Evolutionary conservation across 2,888 invertebrate species (phyloP).

Genomic region (Cremastobaeus sp.): DNA sequence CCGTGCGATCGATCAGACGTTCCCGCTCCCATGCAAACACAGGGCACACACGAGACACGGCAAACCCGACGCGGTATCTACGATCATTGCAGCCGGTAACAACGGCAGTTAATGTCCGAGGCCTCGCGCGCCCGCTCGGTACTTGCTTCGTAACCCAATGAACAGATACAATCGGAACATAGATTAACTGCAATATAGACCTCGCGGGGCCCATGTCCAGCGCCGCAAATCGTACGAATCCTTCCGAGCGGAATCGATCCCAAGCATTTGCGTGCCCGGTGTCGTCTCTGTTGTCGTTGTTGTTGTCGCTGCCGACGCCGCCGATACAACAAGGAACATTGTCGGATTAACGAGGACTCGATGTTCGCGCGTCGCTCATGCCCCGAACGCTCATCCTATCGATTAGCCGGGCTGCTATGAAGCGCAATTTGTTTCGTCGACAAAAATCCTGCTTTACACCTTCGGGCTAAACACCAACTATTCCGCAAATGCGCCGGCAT

Average conservation of each 20-base stretch:
- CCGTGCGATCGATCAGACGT: conserved; percentile 71
- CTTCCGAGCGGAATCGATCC: conserved; percentile 62
- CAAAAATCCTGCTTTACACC: neutral
- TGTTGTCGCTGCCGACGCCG: conserved; percentile 41
- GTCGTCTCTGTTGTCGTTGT: conserved; percentile 16
- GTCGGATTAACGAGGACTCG: conserved; percentile 49
- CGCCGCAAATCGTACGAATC: conserved; percentile 63
- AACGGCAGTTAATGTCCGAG: conserved; percentile 77
- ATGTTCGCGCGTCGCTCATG: conserved; percentile 33
- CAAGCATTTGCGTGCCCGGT: conserved; percentile 54
- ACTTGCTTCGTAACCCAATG: conserved; percentile 74
- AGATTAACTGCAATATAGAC: conserved; percentile 77
- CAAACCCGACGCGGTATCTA: conserved; percentile 73
- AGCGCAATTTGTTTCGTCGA: conserved; percentile 19
- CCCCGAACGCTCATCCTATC: conserved; percentile 26
- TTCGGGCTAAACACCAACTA: neutral
- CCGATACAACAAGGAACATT: conserved; percentile 30
- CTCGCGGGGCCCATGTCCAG: conserved; percentile 65
- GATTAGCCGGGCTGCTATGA: conserved; percentile 21
- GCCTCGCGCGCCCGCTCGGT: conserved; percentile 72
- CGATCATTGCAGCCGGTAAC: conserved; percentile 76
- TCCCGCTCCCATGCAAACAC: conserved; percentile 70
- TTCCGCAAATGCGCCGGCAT: neutral
- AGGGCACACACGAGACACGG: conserved; percentile 72
- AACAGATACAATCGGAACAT: conserved; percentile 77